Percentiles rank a stretch among this genome's conserved stretches.
These are phyloP conservation scores for Andricus grossulariae DNA, from an alignment of 1,140 invertebrate genomes.

Conservation along the genomic window DNA sequence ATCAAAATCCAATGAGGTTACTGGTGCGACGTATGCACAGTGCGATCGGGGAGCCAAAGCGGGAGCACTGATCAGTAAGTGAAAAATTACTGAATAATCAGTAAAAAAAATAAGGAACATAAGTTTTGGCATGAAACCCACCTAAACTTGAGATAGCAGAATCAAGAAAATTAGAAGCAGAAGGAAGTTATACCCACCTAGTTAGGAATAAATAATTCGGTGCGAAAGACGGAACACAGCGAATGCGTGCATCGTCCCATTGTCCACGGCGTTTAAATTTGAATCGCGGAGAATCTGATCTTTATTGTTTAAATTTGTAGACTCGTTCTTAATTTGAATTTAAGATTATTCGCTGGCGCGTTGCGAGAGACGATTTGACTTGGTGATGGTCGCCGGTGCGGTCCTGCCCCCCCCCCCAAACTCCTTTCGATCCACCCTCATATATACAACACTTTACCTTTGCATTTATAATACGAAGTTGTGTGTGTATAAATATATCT, in stretches of 20 bases:
- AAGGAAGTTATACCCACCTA: not conserved
- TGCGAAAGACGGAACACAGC: conserved; percentile 50
- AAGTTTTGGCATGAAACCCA: too few relatives aligned
- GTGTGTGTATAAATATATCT: too few relatives aligned
- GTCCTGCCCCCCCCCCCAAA: conserved; percentile 29
- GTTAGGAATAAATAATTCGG: conserved; percentile 36
- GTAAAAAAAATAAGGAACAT: too few relatives aligned
- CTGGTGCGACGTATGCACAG: too few relatives aligned
- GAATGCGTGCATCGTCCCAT: conserved; percentile 55
- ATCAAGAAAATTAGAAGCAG: too few relatives aligned
- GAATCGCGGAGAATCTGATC: conserved; percentile 71
- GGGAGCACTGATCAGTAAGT: too few relatives aligned
- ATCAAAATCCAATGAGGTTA: too few relatives aligned
- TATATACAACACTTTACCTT: not conserved
- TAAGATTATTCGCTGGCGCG: conserved; percentile 72
- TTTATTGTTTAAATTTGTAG: conserved; percentile 74
- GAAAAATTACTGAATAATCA: too few relatives aligned
- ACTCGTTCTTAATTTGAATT: conserved; percentile 73
- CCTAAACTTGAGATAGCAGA: too few relatives aligned
- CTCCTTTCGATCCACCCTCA: conserved; percentile 18
- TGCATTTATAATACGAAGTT: too few relatives aligned
- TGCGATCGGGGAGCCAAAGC: too few relatives aligned
- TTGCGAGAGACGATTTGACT: conserved; percentile 71
- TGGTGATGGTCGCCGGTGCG: conserved; percentile 68
- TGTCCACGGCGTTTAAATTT: conserved; percentile 70